These are phyloP conservation scores for Drosophila lacertosa DNA, from an alignment of 1,140 invertebrate species.

Conservation along the genomic window DNA sequence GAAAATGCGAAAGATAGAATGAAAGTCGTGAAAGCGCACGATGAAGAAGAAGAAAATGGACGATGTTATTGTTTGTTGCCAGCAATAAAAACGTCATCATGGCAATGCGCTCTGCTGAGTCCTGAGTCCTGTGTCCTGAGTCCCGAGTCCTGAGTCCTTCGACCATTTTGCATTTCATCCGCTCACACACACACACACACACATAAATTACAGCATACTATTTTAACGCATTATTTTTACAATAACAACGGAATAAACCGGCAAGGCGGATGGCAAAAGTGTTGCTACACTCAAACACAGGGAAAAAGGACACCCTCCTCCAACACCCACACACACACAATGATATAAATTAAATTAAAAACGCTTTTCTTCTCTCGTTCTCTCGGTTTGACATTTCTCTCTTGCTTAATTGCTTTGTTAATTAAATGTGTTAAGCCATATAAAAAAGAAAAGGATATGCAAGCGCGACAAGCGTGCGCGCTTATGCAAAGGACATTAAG, in stretches of 20 bases:
- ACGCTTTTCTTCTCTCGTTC: slow-evolving; percentile 48
- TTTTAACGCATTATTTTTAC: slow-evolving; percentile 58
- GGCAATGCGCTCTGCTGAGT: slow-evolving; percentile 33
- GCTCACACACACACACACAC: slow-evolving; percentile 24
- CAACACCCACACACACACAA: slow-evolving; percentile 15
- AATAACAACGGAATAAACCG: slow-evolving; percentile 47
- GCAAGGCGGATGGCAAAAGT: slow-evolving; percentile 32
- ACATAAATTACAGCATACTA: slow-evolving; percentile 52
- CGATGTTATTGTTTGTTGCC: slow-evolving; percentile 49
- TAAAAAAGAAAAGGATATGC: slow-evolving; percentile 73
- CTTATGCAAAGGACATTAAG: slow-evolving; percentile 74
- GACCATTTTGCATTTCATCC: slow-evolving; percentile 39
- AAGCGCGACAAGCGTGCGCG: slow-evolving; percentile 53
- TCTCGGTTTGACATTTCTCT: slow-evolving; percentile 64
- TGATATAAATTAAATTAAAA: slow-evolving; percentile 76
- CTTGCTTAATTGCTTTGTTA: slow-evolving; percentile 82
- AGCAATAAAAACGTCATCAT: slow-evolving; percentile 79
- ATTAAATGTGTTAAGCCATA: slow-evolving; percentile 77
- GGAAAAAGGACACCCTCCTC: neutral
- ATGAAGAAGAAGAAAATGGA: slow-evolving; percentile 5
- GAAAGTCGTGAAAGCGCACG: neutral
- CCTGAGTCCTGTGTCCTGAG: too few relatives aligned
- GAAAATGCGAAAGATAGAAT: neutral
- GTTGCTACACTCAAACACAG: slow-evolving; percentile 19
- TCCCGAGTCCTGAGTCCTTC: too few relatives aligned